Conservation (phyloP, 2,113 vertebrate genomes). For the Cephalopterus ornatus region DNA sequence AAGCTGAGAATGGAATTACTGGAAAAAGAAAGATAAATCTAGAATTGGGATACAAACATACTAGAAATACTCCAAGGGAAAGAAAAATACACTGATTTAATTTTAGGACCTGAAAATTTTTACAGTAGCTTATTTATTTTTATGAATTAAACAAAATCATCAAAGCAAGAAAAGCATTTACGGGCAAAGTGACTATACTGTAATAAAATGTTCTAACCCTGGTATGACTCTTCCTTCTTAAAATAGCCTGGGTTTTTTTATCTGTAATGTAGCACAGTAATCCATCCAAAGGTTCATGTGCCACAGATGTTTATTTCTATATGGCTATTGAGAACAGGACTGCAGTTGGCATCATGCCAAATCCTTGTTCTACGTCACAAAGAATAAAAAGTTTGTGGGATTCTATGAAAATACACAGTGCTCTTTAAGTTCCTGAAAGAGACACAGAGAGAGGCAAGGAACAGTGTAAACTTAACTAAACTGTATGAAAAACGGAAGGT, state of each 20-base stretch:
- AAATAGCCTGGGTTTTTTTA: neutral
- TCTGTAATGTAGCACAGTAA: neutral
- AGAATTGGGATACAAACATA: neutral
- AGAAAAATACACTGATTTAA: neutral
- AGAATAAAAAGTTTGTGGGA: neutral
- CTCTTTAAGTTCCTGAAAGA: neutral
- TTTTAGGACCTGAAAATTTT: neutral
- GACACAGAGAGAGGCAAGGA: neutral
- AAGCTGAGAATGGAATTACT: neutral
- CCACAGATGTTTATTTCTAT: neutral
- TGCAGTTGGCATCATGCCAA: neutral
- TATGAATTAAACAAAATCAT: neutral
- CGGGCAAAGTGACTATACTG: neutral
- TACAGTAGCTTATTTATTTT: neutral
- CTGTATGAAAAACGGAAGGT: neutral
- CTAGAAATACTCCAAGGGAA: neutral
- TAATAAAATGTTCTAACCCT: neutral
- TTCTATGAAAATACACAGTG: neutral
- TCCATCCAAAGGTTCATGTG: neutral
- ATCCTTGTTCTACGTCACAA: neutral
- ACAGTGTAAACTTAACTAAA: neutral
- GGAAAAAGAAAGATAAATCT: neutral
- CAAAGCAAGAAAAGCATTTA: neutral
- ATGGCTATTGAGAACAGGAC: neutral
- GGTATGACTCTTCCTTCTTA: neutral